Percentiles rank a stretch among this genome's conserved stretches.
These are phyloP conservation scores for Lonchura striata DNA, from an alignment of 2,113 vertebrate genomes.

Conservation along the genomic window DNA sequence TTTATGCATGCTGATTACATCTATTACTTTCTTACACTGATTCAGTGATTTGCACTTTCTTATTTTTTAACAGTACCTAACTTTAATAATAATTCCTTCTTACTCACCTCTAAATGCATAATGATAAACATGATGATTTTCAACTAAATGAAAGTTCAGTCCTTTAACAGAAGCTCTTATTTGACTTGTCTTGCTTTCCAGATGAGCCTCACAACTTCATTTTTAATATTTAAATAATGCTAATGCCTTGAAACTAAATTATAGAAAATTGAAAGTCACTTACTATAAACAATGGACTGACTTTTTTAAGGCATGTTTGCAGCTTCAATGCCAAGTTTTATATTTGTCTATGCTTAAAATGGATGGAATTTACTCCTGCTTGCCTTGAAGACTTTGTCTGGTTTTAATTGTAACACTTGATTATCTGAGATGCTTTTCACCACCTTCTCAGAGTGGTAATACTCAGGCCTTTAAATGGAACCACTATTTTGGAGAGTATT, in stretches of 20 bases:
- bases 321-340: not conserved
- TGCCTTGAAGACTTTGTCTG: not conserved
- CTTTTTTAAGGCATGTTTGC: not conserved
- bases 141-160: not conserved
- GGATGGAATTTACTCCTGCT: conserved; percentile 46
- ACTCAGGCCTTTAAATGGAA: not conserved
- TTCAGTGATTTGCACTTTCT: not conserved
- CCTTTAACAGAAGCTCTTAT: not conserved
- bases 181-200: not conserved
- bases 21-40: not conserved
- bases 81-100: not conserved
- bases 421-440: conserved; percentile 60
- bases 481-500: not conserved
- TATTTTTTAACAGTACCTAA: not conserved
- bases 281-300: not conserved
- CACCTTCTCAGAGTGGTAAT: not conserved
- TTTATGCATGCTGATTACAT: not conserved
- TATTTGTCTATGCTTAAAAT: not conserved
- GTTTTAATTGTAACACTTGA: conserved; percentile 30
- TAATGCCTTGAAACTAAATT: not conserved
- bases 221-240: not conserved
- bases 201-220: not conserved
- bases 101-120: not conserved
- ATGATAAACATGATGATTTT: not conserved
- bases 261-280: not conserved